These are phyloP conservation scores for Bombus sylvicola DNA, from an alignment of 1,140 invertebrate species.

Conservation along the genomic window DNA sequence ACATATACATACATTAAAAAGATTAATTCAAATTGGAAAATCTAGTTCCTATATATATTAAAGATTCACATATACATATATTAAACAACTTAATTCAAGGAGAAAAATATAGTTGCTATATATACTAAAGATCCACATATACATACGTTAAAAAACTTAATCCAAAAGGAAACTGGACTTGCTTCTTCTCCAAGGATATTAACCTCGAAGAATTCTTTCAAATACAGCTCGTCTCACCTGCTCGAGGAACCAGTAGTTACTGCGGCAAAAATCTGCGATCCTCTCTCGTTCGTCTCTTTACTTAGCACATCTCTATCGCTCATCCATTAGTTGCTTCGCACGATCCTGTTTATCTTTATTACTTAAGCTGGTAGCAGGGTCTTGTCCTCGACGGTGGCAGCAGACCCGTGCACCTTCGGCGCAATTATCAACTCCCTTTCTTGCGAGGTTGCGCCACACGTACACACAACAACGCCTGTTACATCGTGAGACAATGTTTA, in stretches of 20 bases:
- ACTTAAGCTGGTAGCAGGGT: constrained; percentile 33
- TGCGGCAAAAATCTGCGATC: not conserved
- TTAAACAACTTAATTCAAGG: too few species aligned
- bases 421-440: constrained; percentile 60
- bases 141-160: too few species aligned
- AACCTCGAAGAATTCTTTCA: not conserved
- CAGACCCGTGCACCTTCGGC: constrained; percentile 25
- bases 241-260: not conserved
- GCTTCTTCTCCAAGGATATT: not conserved
- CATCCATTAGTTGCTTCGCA: constrained; percentile 44
- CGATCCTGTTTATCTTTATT: constrained; percentile 72
- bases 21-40: too few species aligned
- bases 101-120: too few species aligned
- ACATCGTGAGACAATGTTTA: constrained; percentile 71
- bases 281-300: not conserved
- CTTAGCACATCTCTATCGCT: not conserved
- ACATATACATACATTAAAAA: too few species aligned
- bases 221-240: not conserved
- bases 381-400: constrained; percentile 29
- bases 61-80: too few species aligned
- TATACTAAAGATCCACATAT: too few species aligned
- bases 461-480: constrained; percentile 55
- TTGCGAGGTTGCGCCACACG: constrained; percentile 18
- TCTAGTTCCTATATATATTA: too few species aligned
- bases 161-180: not conserved